Conservation (phyloP, 2,888 invertebrate species). For the Tetramorium bicarinatum region DNA sequence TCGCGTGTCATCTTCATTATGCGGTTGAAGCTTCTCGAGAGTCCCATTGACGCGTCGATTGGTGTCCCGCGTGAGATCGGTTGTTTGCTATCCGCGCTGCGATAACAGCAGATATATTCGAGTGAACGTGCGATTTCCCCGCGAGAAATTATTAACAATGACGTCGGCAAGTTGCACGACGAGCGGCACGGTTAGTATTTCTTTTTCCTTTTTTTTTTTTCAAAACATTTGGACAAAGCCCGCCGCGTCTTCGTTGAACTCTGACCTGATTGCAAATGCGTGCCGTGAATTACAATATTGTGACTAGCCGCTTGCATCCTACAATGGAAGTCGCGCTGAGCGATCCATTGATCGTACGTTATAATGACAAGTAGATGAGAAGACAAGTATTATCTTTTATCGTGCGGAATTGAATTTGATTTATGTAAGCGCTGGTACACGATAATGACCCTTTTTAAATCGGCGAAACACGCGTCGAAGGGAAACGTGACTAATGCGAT, state of each 20-base stretch:
- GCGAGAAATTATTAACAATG: slow-evolving; percentile 53
- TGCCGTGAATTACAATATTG: slow-evolving; percentile 46
- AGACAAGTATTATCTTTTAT: slow-evolving; percentile 40
- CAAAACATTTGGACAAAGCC: slow-evolving; percentile 51
- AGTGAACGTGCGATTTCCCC: slow-evolving; percentile 50
- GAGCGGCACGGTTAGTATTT: slow-evolving; percentile 29
- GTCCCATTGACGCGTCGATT: slow-evolving; percentile 42
- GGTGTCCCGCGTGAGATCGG: slow-evolving; percentile 52
- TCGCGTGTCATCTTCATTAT: slow-evolving; percentile 45
- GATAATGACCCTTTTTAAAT: slow-evolving; percentile 20
- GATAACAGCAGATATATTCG: slow-evolving; percentile 51
- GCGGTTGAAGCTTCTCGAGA: slow-evolving; percentile 30
- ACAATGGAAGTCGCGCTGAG: slow-evolving; percentile 29
- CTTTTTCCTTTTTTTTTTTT: neutral
- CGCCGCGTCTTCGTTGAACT: slow-evolving; percentile 43
- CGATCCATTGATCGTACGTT: slow-evolving; percentile 38
- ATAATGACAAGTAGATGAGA: slow-evolving; percentile 35
- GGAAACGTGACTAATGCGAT: slow-evolving; percentile 25
- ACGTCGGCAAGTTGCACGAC: slow-evolving; percentile 50
- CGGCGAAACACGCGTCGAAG: slow-evolving; percentile 10
- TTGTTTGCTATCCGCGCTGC: slow-evolving; percentile 50
- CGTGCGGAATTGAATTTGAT: slow-evolving; percentile 41
- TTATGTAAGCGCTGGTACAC: slow-evolving; percentile 19
- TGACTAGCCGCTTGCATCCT: slow-evolving; percentile 29
- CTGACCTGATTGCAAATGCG: slow-evolving; percentile 51